These are phyloP conservation scores for Drosophila watanabei DNA, from an alignment of 1,140 invertebrate species.

Conservation along the genomic window DNA sequence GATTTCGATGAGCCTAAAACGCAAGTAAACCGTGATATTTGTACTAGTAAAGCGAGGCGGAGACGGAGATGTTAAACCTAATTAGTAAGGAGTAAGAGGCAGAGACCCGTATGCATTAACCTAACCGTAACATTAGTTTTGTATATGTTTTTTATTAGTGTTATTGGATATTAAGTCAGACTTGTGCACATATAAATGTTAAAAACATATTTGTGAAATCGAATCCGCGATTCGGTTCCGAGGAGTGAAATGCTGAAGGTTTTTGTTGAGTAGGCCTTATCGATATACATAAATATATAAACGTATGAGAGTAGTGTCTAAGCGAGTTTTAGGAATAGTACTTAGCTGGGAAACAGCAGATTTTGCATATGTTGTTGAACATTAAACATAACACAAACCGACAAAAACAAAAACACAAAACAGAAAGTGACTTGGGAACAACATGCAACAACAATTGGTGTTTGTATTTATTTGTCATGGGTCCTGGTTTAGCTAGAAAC, in stretches of 20 bases:
- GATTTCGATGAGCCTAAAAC: conserved; percentile 52
- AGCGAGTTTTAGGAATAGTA: conserved; percentile 27
- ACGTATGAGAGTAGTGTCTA: conserved; percentile 17
- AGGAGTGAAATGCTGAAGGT: conserved; percentile 44
- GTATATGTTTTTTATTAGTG: conserved; percentile 81
- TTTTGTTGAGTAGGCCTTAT: conserved; percentile 66
- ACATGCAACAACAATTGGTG: conserved; percentile 58
- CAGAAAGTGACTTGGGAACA: conserved; percentile 70
- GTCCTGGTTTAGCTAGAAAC: conserved; percentile 26
- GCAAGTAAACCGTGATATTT: conserved; percentile 81
- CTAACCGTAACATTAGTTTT: conserved; percentile 77
- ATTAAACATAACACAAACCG: conserved; percentile 5
- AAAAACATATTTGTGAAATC: conserved; percentile 64
- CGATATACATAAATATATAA: conserved; percentile 14
- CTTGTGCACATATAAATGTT: conserved; percentile 83
- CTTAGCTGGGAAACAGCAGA: conserved; percentile 25
- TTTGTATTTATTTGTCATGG: conserved; percentile 62
- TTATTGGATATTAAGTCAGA: conserved; percentile 78
- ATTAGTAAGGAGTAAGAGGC: conserved; percentile 26
- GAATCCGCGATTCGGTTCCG: conserved; percentile 12
- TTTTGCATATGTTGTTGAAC: conserved; percentile 51
- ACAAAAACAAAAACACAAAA: neutral
- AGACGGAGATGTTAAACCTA: conserved; percentile 46
- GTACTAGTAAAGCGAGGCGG: conserved; percentile 74
- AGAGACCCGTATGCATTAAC: conserved; percentile 39